These are phyloP conservation scores for Struthio camelus DNA, from an alignment of 2,113 vertebrate genomes.

Conservation along the genomic window DNA sequence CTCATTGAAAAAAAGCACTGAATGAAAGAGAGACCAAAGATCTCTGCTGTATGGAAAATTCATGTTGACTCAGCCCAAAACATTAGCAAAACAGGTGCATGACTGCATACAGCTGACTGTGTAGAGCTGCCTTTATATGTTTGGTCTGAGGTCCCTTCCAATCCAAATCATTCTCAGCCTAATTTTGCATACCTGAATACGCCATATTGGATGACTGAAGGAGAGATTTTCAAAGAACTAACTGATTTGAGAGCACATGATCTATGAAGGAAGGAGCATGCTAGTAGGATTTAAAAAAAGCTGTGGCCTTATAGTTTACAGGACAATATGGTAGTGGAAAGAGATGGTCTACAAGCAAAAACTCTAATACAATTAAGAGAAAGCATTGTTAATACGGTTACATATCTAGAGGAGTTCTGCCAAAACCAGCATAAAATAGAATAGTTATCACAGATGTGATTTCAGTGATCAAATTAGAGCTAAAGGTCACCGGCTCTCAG, in stretches of 20 bases:
- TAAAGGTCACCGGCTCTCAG: neutral
- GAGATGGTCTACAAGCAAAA: slow-evolving; percentile 20
- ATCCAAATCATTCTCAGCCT: neutral
- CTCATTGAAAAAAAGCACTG: neutral
- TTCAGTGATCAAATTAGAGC: neutral
- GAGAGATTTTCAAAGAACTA: neutral
- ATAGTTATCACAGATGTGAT: neutral
- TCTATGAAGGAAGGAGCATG: neutral
- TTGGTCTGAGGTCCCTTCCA: neutral
- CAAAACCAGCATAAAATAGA: neutral
- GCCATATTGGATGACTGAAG: neutral
- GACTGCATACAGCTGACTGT: neutral
- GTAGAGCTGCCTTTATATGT: neutral
- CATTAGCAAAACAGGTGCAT: neutral
- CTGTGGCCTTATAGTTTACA: neutral
- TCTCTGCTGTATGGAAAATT: neutral
- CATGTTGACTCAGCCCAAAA: neutral
- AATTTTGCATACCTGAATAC: neutral
- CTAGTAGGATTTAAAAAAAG: neutral
- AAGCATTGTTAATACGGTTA: neutral
- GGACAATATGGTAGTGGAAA: neutral
- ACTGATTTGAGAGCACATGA: neutral
- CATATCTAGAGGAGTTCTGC: neutral
- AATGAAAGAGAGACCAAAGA: neutral
- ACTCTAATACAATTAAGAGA: slow-evolving; percentile 9